A percentile compares a stretch with the other conserved stretches of the same genome.
phyloP scores from a whole-genome alignment of 1,140 invertebrate species.

The Cotesia vestalis region DNA sequence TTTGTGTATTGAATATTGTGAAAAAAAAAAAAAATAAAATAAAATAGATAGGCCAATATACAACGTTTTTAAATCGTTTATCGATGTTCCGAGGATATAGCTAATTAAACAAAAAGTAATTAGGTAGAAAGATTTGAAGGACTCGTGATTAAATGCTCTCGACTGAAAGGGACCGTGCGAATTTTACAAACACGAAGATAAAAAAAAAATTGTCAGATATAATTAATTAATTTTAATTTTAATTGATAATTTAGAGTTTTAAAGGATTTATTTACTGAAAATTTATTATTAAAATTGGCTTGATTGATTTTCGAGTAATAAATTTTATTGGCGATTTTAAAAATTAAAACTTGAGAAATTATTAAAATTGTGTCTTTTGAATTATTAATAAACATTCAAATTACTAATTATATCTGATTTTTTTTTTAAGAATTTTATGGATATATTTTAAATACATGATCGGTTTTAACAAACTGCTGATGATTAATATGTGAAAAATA shows the following conservation, averaged over 20 bases:
- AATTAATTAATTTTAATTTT: too few relatives aligned
- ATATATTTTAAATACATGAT: constrained; percentile 31
- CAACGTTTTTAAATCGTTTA: constrained; percentile 64
- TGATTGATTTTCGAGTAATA: too few relatives aligned
- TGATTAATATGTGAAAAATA: constrained; percentile 2
- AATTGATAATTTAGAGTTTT: too few relatives aligned
- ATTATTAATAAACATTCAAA: too few relatives aligned
- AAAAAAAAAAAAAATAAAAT: constrained; percentile 40
- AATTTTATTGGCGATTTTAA: neutral
- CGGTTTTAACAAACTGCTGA: constrained; percentile 1
- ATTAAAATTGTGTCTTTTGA: too few relatives aligned
- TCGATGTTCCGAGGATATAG: constrained; percentile 61
- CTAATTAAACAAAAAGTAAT: constrained; percentile 48
- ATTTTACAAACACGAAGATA: constrained; percentile 27
- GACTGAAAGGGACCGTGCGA: constrained; percentile 36
- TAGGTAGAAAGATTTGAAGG: constrained; percentile 43
- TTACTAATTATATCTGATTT: too few relatives aligned
- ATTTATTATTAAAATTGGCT: too few relatives aligned
- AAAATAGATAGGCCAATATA: constrained; percentile 59
- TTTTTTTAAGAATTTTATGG: constrained; percentile 4
- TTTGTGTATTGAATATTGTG: constrained; percentile 38
- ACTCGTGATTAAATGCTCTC: constrained; percentile 49
- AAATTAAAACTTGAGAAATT: neutral
- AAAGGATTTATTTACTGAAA: too few relatives aligned
- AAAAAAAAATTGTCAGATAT: constrained; percentile 9